Evolutionary conservation across 2,797 vertebrate species (phyloP).

Genomic region (Ptychobarbus kaznakovi): DNA sequence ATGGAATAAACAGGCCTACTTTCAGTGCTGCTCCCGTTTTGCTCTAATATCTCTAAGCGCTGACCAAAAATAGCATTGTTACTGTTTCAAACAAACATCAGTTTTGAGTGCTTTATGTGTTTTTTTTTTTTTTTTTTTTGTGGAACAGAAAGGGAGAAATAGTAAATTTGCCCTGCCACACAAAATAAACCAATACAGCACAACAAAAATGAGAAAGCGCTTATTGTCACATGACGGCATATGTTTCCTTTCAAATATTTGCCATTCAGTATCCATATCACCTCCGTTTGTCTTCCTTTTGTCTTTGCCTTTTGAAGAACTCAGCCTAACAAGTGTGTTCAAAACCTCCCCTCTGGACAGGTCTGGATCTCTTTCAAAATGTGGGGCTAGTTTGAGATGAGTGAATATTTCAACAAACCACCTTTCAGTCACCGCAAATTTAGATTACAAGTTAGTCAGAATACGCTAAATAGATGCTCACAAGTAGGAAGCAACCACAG

Average conservation of each 20-base stretch:
- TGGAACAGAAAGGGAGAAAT: not conserved
- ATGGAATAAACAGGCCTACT: conserved; percentile 12
- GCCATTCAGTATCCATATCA: not conserved
- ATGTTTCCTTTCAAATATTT: not conserved
- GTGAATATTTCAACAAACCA: not conserved
- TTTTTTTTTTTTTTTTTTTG: not conserved
- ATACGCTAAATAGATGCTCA: not conserved
- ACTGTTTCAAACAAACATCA: not conserved
- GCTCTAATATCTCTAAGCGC: not conserved
- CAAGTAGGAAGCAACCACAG: not conserved
- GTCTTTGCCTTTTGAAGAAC: not conserved
- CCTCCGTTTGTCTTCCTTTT: not conserved
- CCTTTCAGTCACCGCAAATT: not conserved
- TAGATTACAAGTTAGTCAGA: not conserved
- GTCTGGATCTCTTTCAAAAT: not conserved
- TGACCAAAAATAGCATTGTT: conserved; percentile 30
- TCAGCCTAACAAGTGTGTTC: not conserved
- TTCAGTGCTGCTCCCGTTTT: not conserved
- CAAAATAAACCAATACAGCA: not conserved
- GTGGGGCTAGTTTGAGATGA: not conserved
- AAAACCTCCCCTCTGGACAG: not conserved
- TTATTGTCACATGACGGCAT: not conserved
- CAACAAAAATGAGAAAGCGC: not conserved
- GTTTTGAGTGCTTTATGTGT: not conserved
- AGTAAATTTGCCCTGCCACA: not conserved